Evolutionary conservation across 2,113 vertebrate species (phyloP), one percentile per base, ranked within the genome.

Genomic region (Erinaceus europaeus): DNA sequence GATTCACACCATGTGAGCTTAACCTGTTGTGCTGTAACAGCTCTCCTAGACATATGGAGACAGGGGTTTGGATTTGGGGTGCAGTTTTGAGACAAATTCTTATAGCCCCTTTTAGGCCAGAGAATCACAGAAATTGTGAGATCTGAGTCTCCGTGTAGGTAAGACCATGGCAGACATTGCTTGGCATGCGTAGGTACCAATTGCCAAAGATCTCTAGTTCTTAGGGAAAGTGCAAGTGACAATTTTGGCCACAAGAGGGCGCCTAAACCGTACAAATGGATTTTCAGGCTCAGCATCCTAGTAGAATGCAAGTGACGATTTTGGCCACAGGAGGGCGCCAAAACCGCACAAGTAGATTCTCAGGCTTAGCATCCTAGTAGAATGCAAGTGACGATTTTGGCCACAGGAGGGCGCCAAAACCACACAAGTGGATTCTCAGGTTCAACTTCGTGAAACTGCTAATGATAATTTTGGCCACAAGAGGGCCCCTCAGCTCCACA

Each of bases 211-310:
- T 48, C 53, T 71, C 23, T 15, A 29, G 23, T 73, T 77, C 20
- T 65, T 10, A 15, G 34, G 52, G 9, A 78, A 73, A 46, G 27
- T 29, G 42, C 42, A 42, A 62, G 29, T 76, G 62, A 64, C 10
- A 12, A 29, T 23, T 42, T n/a, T 1, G 32, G 32, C 81, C 92
- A 90, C 81, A 2, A 57, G 94, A 18, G 52, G 84, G 86, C 5
- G 21, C 36, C 18, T 23, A 10, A 42, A 38, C 38, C 59, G 65
- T 59, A 74, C 57, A 64, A 78, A 90, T 69, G 21, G 25, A 62
- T 75, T 82, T 40, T n/a, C 82, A 65, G 13, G 1, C 0, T 5
- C 2, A 67, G 44, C 61, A 10, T 38, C n/a, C 0, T 0, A 13
- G 15, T 17, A 34, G 40, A 1, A 12, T 4, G 11, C 32, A 4